Percentiles rank a stretch among this genome's conserved stretches.
Conservation (phyloP, 2,888 invertebrate genomes). For the Phorcus lineatus region DNA sequence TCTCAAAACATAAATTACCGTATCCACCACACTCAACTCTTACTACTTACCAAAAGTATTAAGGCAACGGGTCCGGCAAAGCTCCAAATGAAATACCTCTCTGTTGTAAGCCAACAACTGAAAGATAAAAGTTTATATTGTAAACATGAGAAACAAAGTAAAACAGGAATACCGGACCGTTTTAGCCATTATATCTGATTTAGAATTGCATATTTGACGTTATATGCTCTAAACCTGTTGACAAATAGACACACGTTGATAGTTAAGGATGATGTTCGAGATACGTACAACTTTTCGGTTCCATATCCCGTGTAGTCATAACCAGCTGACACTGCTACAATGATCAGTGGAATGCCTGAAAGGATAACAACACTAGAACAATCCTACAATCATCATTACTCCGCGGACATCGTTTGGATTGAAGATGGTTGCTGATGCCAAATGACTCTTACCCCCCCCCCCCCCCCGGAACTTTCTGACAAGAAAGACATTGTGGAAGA, state of each 20-base stretch:
- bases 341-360: slow-evolving; percentile 56
- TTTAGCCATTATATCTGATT: too few species aligned
- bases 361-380: background rate
- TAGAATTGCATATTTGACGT: too few species aligned
- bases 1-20: too few species aligned
- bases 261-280: background rate
- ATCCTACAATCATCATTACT: background rate
- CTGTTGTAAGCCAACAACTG: slow-evolving; percentile 68
- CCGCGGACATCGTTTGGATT: too few species aligned
- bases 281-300: slow-evolving; percentile 61
- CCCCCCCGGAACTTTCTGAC: too few species aligned
- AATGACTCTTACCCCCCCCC: too few species aligned
- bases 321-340: slow-evolving; percentile 58
- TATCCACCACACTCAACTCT: too few species aligned
- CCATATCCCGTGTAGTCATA: slow-evolving; percentile 63
- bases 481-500: too few species aligned
- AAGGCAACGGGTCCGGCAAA: slow-evolving; percentile 67
- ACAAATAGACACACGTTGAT: background rate
- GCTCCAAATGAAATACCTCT: slow-evolving; percentile 65
- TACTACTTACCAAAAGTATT: slow-evolving; percentile 35
- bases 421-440: too few species aligned
- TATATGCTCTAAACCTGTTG: too few species aligned
- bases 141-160: too few species aligned
- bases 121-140: slow-evolving; percentile 15
- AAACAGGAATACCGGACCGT: too few species aligned